Conservation (phyloP, 2,113 vertebrate species). For the Tonatia bakeri region DNA sequence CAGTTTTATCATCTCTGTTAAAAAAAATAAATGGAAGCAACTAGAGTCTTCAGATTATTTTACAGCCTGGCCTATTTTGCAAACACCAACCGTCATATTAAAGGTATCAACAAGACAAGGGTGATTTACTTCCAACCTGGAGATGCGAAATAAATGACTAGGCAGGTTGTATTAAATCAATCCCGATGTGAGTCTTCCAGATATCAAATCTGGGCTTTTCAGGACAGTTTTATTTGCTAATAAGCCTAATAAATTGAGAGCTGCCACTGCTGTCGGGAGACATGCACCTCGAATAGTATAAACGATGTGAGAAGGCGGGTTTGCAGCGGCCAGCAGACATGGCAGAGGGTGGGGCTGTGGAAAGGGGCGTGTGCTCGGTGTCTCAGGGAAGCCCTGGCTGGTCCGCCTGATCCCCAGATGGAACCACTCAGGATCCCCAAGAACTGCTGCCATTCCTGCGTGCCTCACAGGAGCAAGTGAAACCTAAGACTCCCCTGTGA, state of each 20-base stretch:
- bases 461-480: not conserved
- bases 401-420: not conserved
- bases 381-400: not conserved
- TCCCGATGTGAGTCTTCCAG: conserved; percentile 48
- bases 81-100: conserved; percentile 41
- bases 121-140: conserved; percentile 61
- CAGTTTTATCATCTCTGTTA: conserved; percentile 33
- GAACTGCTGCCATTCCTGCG: not conserved
- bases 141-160: conserved; percentile 34
- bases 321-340: not conserved
- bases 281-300: not conserved
- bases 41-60: conserved; percentile 24
- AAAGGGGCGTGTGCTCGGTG: fast-evolving
- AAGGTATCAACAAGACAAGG: conserved; percentile 14
- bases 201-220: conserved; percentile 65
- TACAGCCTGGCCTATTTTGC: conserved; percentile 42
- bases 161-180: conserved; percentile 67
- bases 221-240: conserved; percentile 70
- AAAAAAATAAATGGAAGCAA: not conserved
- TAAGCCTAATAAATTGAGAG: conserved; percentile 71
- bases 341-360: not conserved
- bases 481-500: not conserved
- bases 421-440: not conserved
- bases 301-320: not conserved
- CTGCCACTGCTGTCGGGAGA: conserved; percentile 29